Base-by-base conservation (phyloP, 2,888 invertebrate species). In the Nomada flava region DNA sequence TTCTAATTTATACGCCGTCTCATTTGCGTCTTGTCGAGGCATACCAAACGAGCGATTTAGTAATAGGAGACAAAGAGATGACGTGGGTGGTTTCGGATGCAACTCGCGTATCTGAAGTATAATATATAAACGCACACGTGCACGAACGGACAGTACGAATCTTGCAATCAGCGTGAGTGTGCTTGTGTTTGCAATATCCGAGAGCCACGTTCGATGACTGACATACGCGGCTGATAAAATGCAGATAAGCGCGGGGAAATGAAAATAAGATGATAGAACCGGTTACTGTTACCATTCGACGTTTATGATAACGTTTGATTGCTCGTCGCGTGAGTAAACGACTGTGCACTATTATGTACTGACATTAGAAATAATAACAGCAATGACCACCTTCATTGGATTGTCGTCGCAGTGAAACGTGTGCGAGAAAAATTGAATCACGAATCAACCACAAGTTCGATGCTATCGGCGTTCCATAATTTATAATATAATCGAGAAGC, bases 51-150 rank as follows among this genome's bases (percentile, higher is more conserved):
- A 60, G 47, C 68, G 76, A 76, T 70, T 84, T 60, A 74, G 71
- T 80, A 82, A 85, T 65, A 76, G 71, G 65, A 83, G 85, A 89
- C 88, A 90, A 89, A 90, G 86, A 81, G 76, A 77, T 87, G 89
- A 84, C 88, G 89, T 88, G 90, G 90, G 87, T 87, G 89, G 85
- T 76, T 85, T 85, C 76, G 78, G 85, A 82, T 83, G 82, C 76
- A 15, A 69, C 44, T 53, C 65, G 79, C 53, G 76, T 67, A 63
- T 79, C 76, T 76, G 59, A 71, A 5, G n/a, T 52, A 52, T 9
- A 52, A 57, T 29, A 18, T 23, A 20, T 52, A 29, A 68, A 20
- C 18, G 42, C 52, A 44, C 75, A 75, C 79, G 68, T 71, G 81
- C 62, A 55, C 79, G 59, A 63, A 70, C 83, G 71, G 47, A 44